Base-by-base conservation (phyloP, 2,888 invertebrate species). In the Caenorhabditis afra region DNA sequence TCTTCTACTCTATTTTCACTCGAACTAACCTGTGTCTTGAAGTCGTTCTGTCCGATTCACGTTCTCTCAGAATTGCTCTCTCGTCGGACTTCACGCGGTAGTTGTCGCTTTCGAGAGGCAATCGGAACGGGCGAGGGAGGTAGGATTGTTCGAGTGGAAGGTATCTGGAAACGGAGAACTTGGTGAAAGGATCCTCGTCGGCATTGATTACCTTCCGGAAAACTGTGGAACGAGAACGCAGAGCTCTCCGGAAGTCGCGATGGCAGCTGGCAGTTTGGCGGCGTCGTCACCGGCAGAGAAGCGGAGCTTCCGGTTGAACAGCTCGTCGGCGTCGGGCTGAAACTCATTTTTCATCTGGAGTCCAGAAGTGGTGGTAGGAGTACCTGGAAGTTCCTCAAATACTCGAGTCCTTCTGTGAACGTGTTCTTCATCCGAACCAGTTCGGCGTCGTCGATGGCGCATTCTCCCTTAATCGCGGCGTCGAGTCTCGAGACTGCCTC, bases 401-500 rank as follows among this genome's bases (percentile, higher is more conserved):
- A 97, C 90, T 97, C 97, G 57, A 97, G 94, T 16, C 97, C 97
- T 91, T 96, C 96, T 22, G 96, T 92, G 92, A 97, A 97, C 82
- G 96, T 95, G 92, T 96, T 96, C 92, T 97, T 97, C 73, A 96
- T 95, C 90, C 96, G 96, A 93, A 96, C 95, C 83, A 90, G 70
- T 49, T 96, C 95, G 94, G 96, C 95, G 88, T 95, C 94, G 47
- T 95, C 94, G 81, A 88, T 88, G 22, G 88, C 88, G 41, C 83
- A 82, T 67, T 82, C 90, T 84, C 66, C 87, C 67, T 85, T 86
- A 29, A 87, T 80, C 8, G 79, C 86, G 14, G 87, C 96, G 91
- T 97, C 97, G 59, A 96, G 95, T 90, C 96, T 93, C 91, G 97
- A 97, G 92, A 97, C 97, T 91, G 97, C 98, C 91, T 96, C 96